phyloP scores from a whole-genome alignment of 2,113 vertebrate species.

The Corythoichthys haematopterus region DNA sequence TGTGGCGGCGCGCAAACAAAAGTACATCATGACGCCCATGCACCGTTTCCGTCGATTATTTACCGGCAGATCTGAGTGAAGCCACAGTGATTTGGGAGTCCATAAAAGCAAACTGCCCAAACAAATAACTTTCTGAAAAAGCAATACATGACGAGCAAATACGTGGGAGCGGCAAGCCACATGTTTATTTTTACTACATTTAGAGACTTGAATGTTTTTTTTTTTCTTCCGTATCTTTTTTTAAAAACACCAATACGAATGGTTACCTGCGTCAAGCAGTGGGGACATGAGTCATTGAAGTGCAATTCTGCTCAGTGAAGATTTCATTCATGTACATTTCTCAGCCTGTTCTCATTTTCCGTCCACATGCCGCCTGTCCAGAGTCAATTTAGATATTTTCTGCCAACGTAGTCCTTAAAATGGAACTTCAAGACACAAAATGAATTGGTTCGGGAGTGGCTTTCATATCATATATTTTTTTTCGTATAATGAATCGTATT shows the following conservation, averaged over 20 bases:
- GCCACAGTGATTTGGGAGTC: not conserved
- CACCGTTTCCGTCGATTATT: conserved; percentile 2
- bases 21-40: not conserved
- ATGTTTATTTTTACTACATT: conserved; percentile 2
- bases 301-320: not conserved
- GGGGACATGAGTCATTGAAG: not conserved
- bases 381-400: no score
- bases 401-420: no score
- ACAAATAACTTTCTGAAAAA: not conserved
- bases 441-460: no score
- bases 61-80: conserved; percentile 10
- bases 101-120: not conserved
- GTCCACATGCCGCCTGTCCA: no score
- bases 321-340: not conserved
- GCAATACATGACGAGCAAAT: not conserved
- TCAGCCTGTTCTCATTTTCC: not conserved
- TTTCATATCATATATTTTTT: no score
- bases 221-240: no score
- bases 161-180: not conserved
- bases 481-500: no score
- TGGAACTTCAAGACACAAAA: no score
- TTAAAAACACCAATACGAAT: not conserved
- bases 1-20: not conserved
- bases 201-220: not conserved
- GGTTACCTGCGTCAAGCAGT: not conserved